These are phyloP conservation scores for Tillus elongatus DNA, from an alignment of 2,888 invertebrate genomes.

Conservation along the genomic window DNA sequence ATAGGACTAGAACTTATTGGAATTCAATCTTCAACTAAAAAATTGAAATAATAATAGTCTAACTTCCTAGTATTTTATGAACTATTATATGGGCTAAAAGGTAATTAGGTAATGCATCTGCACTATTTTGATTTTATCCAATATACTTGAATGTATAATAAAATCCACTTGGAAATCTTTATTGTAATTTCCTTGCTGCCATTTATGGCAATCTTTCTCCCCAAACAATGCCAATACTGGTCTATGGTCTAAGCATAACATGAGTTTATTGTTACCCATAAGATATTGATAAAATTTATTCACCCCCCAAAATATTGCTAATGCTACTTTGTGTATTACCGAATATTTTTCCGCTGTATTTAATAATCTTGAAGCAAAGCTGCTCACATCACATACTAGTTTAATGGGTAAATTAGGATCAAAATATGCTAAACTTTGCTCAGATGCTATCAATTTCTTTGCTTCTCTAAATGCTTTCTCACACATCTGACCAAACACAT, in stretches of 20 bases:
- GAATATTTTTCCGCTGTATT: slow-evolving; percentile 6
- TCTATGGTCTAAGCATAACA: not conserved
- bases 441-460: slow-evolving; percentile 15
- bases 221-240: slow-evolving; percentile 2
- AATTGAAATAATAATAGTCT: slow-evolving; percentile 10
- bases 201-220: not conserved
- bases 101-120: slow-evolving; percentile 8
- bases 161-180: slow-evolving; percentile 7
- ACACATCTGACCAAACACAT: not conserved
- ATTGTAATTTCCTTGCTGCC: not conserved
- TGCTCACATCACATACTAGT: slow-evolving; percentile 13
- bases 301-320: not conserved
- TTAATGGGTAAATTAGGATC: slow-evolving; percentile 12
- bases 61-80: not conserved
- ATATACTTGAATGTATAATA: slow-evolving; percentile 7
- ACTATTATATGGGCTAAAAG: not conserved
- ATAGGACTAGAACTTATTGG: slow-evolving; percentile 4
- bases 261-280: slow-evolving; percentile 1
- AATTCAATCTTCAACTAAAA: slow-evolving; percentile 7
- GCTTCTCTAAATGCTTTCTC: slow-evolving; percentile 8
- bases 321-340: slow-evolving; percentile 6
- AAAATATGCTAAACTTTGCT: slow-evolving; percentile 15
- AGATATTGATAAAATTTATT: not conserved
- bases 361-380: slow-evolving; percentile 5
- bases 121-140: slow-evolving; percentile 9